Conservation (phyloP, 2,888 invertebrate species). For the Sesia apiformis region DNA sequence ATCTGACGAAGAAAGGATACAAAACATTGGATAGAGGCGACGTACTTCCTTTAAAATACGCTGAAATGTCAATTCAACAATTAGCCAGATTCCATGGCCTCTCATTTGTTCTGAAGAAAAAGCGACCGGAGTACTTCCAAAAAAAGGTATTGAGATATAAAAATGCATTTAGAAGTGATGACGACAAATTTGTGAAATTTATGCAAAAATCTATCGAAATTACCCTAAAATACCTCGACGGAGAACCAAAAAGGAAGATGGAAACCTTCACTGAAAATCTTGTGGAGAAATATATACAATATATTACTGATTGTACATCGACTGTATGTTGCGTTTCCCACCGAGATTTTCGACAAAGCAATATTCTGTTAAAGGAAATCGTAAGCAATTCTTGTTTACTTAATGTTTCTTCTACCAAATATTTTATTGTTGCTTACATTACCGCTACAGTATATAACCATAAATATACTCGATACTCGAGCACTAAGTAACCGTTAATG, state of each 20-base stretch:
- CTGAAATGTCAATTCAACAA: slow-evolving; percentile 18
- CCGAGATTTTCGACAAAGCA: neutral
- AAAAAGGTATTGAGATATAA: neutral
- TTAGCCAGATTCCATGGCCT: slow-evolving; percentile 25
- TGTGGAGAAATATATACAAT: neutral
- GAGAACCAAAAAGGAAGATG: neutral
- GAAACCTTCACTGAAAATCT: neutral
- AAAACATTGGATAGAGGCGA: slow-evolving; percentile 16
- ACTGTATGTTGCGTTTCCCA: neutral
- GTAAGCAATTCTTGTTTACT: neutral
- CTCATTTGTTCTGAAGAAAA: slow-evolving; percentile 19
- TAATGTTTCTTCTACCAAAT: no score
- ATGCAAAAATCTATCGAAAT: neutral
- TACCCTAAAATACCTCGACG: neutral
- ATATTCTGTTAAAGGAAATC: neutral
- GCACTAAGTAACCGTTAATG: no score
- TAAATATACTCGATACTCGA: no score
- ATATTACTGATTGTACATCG: neutral
- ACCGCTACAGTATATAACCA: no score
- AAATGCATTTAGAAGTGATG: neutral
- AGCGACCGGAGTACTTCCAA: slow-evolving; percentile 5
- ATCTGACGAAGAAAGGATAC: slow-evolving; percentile 22
- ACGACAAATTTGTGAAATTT: neutral
- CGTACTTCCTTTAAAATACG: slow-evolving; percentile 18
- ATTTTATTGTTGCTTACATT: no score